A percentile compares a stretch with the other conserved stretches of the same genome.
Conservation (phyloP, 2,888 invertebrate genomes). For the Idaea dimidiata region DNA sequence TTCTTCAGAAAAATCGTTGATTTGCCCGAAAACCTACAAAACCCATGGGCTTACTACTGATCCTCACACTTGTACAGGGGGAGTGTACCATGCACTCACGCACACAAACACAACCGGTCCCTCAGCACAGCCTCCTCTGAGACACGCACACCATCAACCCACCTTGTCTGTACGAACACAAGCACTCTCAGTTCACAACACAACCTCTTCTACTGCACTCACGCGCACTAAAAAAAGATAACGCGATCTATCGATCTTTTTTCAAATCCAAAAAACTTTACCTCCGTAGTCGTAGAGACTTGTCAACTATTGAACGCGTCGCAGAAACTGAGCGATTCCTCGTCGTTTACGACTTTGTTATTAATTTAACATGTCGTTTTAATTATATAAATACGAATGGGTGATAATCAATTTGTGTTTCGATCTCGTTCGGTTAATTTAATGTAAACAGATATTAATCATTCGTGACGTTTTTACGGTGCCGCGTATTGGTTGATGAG, state of each 20-base stretch:
- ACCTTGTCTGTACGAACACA: conserved; percentile 70
- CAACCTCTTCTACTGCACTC: conserved; percentile 80
- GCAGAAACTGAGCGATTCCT: conserved; percentile 52
- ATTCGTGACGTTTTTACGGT: conserved; percentile 67
- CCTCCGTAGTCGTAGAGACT: conserved; percentile 66
- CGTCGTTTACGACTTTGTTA: conserved; percentile 63
- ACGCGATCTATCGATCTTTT: conserved; percentile 79
- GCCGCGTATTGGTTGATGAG: conserved; percentile 36
- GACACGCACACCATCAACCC: conserved; percentile 60
- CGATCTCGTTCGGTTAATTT: conserved; percentile 68
- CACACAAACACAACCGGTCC: conserved; percentile 53
- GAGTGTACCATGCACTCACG: conserved; percentile 72
- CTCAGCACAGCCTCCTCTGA: conserved; percentile 62
- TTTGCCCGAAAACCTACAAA: conserved; percentile 6
- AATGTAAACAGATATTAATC: conserved; percentile 76
- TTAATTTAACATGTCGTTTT: conserved; percentile 76
- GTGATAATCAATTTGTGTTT: conserved; percentile 75
- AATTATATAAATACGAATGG: conserved; percentile 77
- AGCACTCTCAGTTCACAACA: conserved; percentile 76
- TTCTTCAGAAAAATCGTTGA: not conserved
- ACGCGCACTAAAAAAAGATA: conserved; percentile 79
- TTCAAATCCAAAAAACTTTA: conserved; percentile 69
- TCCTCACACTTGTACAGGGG: conserved; percentile 62
- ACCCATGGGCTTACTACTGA: conserved; percentile 35
- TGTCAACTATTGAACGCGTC: conserved; percentile 72